A percentile compares a stretch with the other conserved stretches of the same genome.
phyloP scores from a whole-genome alignment of 2,113 vertebrate species.

The Sceloporus undulatus region DNA sequence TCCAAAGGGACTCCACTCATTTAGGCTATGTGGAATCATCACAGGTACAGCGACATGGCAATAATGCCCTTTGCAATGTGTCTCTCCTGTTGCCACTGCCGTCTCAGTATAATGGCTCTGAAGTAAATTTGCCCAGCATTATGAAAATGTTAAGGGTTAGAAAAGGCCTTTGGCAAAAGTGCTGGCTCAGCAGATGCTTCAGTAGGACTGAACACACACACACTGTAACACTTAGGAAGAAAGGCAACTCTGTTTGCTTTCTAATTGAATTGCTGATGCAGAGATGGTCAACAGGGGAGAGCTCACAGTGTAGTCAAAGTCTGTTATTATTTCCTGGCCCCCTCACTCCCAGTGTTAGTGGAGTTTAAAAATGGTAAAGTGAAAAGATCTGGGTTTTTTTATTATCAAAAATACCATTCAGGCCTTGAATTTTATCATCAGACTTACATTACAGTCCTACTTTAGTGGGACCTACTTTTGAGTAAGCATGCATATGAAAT shows the following conservation, averaged over 20 bases:
- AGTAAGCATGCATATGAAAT: no score
- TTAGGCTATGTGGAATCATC: no score
- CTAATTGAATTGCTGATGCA: background rate
- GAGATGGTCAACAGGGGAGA: conserved; percentile 25
- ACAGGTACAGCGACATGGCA: background rate
- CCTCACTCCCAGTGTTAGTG: conserved; percentile 19
- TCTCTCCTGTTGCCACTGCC: background rate
- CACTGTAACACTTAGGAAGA: rapidly evolving
- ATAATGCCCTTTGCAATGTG: background rate
- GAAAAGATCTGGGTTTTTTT: no score
- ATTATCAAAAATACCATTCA: no score
- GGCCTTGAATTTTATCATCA: no score
- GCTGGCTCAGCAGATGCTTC: conserved; percentile 53
- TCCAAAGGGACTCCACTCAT: background rate
- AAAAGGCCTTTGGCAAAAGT: conserved; percentile 35
- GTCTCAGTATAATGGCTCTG: background rate
- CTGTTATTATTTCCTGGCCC: background rate
- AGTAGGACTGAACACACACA: background rate
- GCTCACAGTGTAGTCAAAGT: background rate
- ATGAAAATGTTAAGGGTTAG: conserved; percentile 43
- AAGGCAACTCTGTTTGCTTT: conserved; percentile 18
- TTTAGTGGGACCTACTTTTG: background rate
- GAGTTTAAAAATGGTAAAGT: conserved; percentile 22
- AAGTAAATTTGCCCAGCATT: conserved; percentile 44
- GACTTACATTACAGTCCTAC: no score